Percentiles rank a stretch among this genome's conserved stretches.
Evolutionary conservation across 2,113 vertebrate genomes (phyloP).

Genomic region (Typhlomys cinereus): DNA sequence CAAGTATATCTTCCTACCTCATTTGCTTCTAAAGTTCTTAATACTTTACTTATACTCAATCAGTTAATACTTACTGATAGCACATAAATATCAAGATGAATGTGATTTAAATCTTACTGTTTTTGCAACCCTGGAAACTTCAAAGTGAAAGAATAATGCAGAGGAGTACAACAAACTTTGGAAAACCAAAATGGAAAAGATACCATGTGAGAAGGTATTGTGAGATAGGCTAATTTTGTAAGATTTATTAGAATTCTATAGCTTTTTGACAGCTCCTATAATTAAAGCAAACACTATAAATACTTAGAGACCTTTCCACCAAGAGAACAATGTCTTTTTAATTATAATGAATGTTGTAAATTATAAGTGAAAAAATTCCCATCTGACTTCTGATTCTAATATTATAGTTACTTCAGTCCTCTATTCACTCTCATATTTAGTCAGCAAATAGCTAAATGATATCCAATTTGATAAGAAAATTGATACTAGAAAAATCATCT

Average conservation of each 20-base stretch:
- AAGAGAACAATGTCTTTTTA: background rate
- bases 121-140: slow-evolving; percentile 7
- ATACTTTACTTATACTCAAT: background rate
- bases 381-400: background rate
- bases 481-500: background rate
- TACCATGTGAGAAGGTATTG: background rate
- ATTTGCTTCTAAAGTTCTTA: slow-evolving; percentile 23
- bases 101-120: background rate
- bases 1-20: background rate
- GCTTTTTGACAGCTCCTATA: background rate
- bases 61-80: slow-evolving; percentile 9
- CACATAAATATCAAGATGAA: background rate
- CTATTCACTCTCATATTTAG: background rate
- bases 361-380: background rate
- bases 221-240: background rate
- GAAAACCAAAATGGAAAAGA: slow-evolving; percentile 11
- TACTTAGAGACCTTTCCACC: background rate
- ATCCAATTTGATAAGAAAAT: background rate
- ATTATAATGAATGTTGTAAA: background rate
- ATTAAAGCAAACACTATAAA: background rate
- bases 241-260: background rate
- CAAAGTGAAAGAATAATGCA: slow-evolving; percentile 34
- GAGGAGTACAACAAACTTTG: background rate
- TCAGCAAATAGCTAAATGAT: slow-evolving; percentile 16
- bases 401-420: slow-evolving; percentile 8